These are phyloP conservation scores for Steinernema hermaphroditum DNA, from an alignment of 2,888 invertebrate species.

Conservation along the genomic window DNA sequence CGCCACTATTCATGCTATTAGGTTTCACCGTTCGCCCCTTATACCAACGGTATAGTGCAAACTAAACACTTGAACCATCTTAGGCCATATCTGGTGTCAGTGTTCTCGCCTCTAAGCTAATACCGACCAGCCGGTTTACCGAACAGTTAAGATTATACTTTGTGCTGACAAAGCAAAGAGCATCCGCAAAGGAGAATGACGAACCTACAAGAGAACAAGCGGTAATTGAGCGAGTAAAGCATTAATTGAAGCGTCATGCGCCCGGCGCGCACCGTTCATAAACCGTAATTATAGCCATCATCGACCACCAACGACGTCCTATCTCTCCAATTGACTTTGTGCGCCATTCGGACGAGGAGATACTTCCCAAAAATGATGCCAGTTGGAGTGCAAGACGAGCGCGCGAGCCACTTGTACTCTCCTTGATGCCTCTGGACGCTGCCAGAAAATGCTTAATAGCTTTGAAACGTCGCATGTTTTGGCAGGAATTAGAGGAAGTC, in stretches of 20 bases:
- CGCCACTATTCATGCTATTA: background rate
- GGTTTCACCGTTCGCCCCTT: conserved; percentile 8
- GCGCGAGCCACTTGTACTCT: conserved; percentile 8
- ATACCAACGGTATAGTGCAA: conserved; percentile 5
- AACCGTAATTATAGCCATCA: conserved; percentile 30
- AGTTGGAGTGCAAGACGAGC: conserved; percentile 8
- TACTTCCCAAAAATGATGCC: conserved; percentile 23
- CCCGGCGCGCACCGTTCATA: conserved; percentile 21
- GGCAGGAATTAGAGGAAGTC: conserved; percentile 20
- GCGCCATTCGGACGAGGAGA: background rate
- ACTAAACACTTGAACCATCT: conserved; percentile 21
- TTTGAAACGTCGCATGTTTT: background rate
- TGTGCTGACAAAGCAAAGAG: too few species aligned
- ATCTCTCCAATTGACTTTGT: background rate
- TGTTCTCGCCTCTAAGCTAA: background rate
- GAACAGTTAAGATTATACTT: too few species aligned
- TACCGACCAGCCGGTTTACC: background rate
- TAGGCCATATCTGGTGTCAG: background rate
- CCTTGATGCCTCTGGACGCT: conserved; percentile 15
- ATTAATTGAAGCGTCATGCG: conserved; percentile 22
- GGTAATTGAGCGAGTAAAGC: conserved; percentile 26
- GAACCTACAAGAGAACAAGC: background rate
- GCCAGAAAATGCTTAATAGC: conserved; percentile 1
- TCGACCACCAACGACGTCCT: conserved; percentile 4
- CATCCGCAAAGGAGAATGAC: conserved; percentile 4